Percentiles rank a stretch among this genome's conserved stretches.
These are phyloP conservation scores for Catharus bicknelli DNA, from an alignment of 2,113 vertebrate genomes.

Conservation along the genomic window DNA sequence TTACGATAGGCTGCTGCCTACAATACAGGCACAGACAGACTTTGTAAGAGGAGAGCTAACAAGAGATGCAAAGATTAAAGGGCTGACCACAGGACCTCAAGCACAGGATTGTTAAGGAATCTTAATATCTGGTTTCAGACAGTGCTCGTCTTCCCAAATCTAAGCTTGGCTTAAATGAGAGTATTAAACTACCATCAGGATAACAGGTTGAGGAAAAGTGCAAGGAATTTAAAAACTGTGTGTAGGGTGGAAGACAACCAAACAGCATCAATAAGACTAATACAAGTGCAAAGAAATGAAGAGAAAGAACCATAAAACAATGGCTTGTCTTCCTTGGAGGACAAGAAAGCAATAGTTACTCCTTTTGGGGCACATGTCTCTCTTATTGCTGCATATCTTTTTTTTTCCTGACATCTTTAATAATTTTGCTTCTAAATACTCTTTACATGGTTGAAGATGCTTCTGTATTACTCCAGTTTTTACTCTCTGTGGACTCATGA, in stretches of 20 bases:
- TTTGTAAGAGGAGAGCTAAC: not conserved
- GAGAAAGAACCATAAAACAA: not conserved
- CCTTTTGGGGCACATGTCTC: not conserved
- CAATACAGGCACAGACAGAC: not conserved
- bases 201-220: not conserved
- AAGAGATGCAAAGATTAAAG: not conserved
- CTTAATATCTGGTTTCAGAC: not conserved
- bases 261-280: not conserved
- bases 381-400: not conserved
- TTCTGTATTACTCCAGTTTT: not conserved
- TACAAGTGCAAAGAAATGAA: not conserved
- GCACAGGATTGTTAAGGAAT: not conserved
- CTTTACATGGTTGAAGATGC: not conserved
- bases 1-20: not conserved
- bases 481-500: not conserved
- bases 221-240: not conserved
- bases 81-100: not conserved
- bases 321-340: not conserved
- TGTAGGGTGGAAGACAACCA: not conserved
- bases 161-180: not conserved
- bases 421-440: not conserved
- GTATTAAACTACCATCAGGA: not conserved
- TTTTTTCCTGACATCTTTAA: not conserved
- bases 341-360: not conserved
- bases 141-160: not conserved